These are phyloP conservation scores for Tuberolachnus salignus DNA, from an alignment of 2,888 invertebrate species.

Conservation along the genomic window DNA sequence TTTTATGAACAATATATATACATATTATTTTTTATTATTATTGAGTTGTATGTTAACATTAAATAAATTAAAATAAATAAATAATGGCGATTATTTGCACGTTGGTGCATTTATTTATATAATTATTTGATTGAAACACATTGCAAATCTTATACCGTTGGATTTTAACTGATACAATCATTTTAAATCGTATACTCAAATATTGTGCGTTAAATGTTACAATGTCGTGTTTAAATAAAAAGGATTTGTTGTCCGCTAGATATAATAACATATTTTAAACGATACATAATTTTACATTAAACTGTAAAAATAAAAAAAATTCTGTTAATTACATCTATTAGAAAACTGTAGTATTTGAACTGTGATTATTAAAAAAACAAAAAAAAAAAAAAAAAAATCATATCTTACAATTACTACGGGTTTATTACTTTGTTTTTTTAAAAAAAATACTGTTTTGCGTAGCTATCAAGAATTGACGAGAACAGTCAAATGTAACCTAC, in stretches of 20 bases:
- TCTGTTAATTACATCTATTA: constrained; percentile 47
- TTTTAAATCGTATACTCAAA: constrained; percentile 11
- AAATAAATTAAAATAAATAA: too few species aligned
- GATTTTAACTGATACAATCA: neutral
- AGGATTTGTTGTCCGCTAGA: constrained; percentile 44
- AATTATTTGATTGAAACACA: constrained; percentile 8
- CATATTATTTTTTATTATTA: constrained; percentile 18
- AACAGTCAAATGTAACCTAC: constrained; percentile 53
- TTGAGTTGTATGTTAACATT: constrained; percentile 23
- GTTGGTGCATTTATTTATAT: constrained; percentile 24
- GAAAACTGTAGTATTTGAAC: constrained; percentile 44
- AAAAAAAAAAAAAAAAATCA: constrained; percentile 39
- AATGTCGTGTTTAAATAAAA: constrained; percentile 38
- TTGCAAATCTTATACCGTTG: neutral
- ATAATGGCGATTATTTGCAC: neutral
- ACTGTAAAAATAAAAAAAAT: constrained; percentile 30
- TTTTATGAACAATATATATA: neutral
- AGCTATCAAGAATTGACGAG: constrained; percentile 56
- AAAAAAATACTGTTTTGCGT: constrained; percentile 48
- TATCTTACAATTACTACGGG: constrained; percentile 9
- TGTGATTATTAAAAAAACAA: constrained; percentile 45
- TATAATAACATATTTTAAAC: constrained; percentile 16
- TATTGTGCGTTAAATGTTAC: constrained; percentile 7
- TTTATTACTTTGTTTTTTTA: constrained; percentile 44
- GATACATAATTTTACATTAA: constrained; percentile 23